Percentiles rank a stretch among this genome's conserved stretches.
Evolutionary conservation across 2,113 vertebrate species (phyloP).

Genomic region (Phylloscopus trochiloides): DNA sequence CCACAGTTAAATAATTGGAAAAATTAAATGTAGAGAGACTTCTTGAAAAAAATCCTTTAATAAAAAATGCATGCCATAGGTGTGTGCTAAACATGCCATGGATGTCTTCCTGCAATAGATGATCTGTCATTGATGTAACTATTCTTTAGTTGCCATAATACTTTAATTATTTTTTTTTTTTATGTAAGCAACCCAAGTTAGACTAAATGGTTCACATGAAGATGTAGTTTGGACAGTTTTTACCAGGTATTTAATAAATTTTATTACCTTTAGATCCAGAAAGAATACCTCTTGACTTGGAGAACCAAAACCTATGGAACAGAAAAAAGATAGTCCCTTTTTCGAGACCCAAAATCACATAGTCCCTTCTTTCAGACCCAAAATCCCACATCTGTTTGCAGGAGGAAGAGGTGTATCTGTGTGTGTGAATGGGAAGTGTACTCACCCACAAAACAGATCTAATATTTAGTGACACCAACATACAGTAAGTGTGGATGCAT

Average conservation of each 20-base stretch:
- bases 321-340: background rate
- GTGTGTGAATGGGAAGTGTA: background rate
- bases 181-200: background rate
- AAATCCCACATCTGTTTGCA: background rate
- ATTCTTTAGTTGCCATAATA: background rate
- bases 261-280: background rate
- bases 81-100: background rate
- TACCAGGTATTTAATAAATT: background rate
- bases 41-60: background rate
- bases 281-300: background rate
- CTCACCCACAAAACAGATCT: background rate
- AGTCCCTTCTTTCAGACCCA: background rate
- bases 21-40: background rate
- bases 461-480: background rate
- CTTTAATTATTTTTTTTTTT: background rate
- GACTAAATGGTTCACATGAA: background rate
- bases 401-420: fast-evolving
- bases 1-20: background rate
- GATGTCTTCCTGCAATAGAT: background rate
- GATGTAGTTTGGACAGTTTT: background rate
- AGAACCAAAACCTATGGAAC: background rate
- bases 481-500: background rate
- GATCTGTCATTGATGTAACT: background rate
- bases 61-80: background rate
- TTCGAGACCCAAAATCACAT: background rate